Percentiles rank a stretch among this genome's conserved stretches.
phyloP scores from a whole-genome alignment of 2,113 vertebrate species.

The Myanophis thanlyinensis region DNA sequence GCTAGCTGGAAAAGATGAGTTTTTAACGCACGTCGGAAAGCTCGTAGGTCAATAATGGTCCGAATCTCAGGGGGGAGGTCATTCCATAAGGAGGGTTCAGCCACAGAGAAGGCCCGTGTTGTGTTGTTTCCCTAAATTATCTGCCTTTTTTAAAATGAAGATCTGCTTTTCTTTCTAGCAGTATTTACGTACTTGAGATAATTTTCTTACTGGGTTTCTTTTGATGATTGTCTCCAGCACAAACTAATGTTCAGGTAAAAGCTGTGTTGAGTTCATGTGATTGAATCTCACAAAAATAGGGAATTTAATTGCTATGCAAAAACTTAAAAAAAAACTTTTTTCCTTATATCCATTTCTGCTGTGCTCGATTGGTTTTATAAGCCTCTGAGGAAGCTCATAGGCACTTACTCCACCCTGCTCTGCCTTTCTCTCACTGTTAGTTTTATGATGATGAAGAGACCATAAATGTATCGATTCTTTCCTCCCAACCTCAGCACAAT shows the following conservation, averaged over 20 bases:
- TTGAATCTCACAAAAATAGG: not conserved
- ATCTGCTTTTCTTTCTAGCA: not conserved
- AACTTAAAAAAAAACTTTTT: slow-evolving; percentile 53
- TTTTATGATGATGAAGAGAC: slow-evolving; percentile 63
- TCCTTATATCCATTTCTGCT: slow-evolving; percentile 55
- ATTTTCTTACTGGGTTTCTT: not conserved
- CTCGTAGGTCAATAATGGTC: too few relatives aligned
- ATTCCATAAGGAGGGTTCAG: too few relatives aligned
- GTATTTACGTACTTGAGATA: not conserved
- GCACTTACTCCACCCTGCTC: not conserved
- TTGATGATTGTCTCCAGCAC: not conserved
- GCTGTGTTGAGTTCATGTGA: not conserved
- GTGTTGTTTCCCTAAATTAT: not conserved
- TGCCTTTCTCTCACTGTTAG: slow-evolving; percentile 47
- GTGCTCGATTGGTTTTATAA: slow-evolving; percentile 55
- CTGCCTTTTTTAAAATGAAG: not conserved
- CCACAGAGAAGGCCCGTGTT: too few relatives aligned
- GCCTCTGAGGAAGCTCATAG: slow-evolving; percentile 31
- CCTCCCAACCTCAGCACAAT: slow-evolving; percentile 27
- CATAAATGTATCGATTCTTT: slow-evolving; percentile 60
- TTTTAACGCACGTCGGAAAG: too few relatives aligned
- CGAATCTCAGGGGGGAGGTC: too few relatives aligned
- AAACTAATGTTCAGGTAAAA: not conserved
- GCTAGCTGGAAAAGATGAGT: too few relatives aligned
- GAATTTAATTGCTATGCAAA: not conserved